These are phyloP conservation scores for Chlamydotis undulata DNA, from an alignment of 2,113 vertebrate species.

Conservation along the genomic window DNA sequence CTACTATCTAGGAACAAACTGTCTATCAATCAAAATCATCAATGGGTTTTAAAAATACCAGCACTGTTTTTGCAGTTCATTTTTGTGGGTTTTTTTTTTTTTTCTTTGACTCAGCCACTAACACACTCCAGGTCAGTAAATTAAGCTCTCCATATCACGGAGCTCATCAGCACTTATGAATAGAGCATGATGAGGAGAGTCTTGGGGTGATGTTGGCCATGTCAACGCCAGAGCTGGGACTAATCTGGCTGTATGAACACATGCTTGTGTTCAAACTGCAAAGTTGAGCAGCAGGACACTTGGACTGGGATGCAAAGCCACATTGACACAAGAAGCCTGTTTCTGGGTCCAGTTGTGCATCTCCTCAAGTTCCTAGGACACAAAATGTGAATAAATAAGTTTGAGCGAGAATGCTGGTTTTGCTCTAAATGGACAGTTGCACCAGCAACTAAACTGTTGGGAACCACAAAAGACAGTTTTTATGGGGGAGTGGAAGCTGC, in stretches of 20 bases:
- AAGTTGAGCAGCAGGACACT: background rate
- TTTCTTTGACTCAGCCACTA: background rate
- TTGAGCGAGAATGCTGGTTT: rapidly evolving
- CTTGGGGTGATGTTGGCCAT: background rate
- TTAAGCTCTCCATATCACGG: background rate
- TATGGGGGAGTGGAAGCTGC: background rate
- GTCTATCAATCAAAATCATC: background rate
- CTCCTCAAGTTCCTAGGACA: background rate
- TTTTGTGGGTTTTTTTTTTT: background rate
- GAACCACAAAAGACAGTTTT: background rate
- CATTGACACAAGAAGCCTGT: rapidly evolving
- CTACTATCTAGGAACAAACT: background rate
- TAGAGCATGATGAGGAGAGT: rapidly evolving
- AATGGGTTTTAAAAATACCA: background rate
- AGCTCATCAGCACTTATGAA: background rate
- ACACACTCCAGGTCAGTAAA: background rate
- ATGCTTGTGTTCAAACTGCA: background rate
- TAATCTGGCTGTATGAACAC: background rate
- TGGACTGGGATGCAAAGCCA: background rate
- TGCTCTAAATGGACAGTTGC: background rate
- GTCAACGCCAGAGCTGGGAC: background rate
- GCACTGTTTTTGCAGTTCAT: background rate
- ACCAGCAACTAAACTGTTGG: background rate
- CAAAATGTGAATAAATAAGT: background rate
- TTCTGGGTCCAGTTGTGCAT: background rate